Conservation (phyloP, 1,140 invertebrate species). For the Lordiphosa collinella region DNA sequence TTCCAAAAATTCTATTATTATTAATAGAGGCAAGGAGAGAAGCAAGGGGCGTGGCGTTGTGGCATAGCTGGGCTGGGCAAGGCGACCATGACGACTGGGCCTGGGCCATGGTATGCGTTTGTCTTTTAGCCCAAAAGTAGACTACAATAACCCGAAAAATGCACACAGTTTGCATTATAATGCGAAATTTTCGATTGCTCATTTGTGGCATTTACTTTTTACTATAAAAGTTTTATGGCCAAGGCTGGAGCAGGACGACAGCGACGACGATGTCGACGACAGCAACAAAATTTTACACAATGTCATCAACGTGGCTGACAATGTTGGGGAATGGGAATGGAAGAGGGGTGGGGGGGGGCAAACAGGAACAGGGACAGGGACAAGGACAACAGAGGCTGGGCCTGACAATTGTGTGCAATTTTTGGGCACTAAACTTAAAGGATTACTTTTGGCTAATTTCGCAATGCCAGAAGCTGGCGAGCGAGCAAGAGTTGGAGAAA, state of each 20-base stretch:
- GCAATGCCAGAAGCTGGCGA: slow-evolving; percentile 16
- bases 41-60: background rate
- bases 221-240: slow-evolving; percentile 76
- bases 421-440: slow-evolving; percentile 71
- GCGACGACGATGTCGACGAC: slow-evolving; percentile 24
- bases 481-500: no score
- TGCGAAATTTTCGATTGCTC: slow-evolving; percentile 78
- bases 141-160: slow-evolving; percentile 77
- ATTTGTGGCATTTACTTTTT: slow-evolving; percentile 78
- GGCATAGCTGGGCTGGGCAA: background rate
- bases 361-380: slow-evolving; percentile 15
- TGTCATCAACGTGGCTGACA: slow-evolving; percentile 72
- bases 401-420: slow-evolving; percentile 65
- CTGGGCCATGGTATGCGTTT: slow-evolving; percentile 56
- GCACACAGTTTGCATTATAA: slow-evolving; percentile 78
- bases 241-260: slow-evolving; percentile 2
- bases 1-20: slow-evolving; percentile 77
- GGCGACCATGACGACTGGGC: slow-evolving; percentile 65
- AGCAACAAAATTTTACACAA: slow-evolving; percentile 74
- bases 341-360: background rate
- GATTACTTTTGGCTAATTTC: slow-evolving; percentile 77
- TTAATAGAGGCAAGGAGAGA: slow-evolving; percentile 55
- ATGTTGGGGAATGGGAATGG: no score
- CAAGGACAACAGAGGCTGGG: background rate
- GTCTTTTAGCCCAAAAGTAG: slow-evolving; percentile 52